Evolutionary conservation across 2,888 invertebrate genomes (phyloP).

Genomic region (Lasioglossum leucozonium): DNA sequence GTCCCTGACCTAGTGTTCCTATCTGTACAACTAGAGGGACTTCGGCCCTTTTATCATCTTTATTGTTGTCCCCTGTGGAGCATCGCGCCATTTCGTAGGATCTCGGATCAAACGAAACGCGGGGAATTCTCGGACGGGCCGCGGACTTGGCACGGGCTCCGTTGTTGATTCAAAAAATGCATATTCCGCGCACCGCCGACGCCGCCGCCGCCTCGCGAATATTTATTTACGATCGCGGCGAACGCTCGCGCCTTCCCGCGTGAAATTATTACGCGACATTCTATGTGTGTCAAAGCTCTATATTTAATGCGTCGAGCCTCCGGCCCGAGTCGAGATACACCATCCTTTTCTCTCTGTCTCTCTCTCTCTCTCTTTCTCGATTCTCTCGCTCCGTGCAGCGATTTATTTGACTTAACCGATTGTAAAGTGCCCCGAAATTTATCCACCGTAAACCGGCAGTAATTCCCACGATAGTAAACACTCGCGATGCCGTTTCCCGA

Average conservation of each 20-base stretch:
- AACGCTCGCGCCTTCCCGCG: conserved; percentile 5
- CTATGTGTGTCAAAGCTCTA: conserved; percentile 58
- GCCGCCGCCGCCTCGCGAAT: not conserved
- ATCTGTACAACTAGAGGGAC: not conserved
- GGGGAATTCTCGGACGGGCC: not conserved
- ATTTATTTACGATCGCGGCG: conserved; percentile 42
- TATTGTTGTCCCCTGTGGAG: not conserved
- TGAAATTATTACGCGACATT: conserved; percentile 46
- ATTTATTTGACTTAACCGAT: conserved; percentile 58
- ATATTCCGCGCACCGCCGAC: conserved; percentile 20
- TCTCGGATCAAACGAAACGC: not conserved
- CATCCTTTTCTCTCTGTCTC: not conserved
- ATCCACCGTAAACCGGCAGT: conserved; percentile 51
- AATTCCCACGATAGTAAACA: conserved; percentile 41
- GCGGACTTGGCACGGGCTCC: conserved; percentile 20
- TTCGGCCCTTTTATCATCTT: not conserved
- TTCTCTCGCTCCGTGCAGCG: conserved; percentile 8
- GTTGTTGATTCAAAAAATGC: conserved; percentile 9
- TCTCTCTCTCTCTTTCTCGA: not conserved
- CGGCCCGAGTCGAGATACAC: conserved; percentile 12
- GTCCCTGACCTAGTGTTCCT: not conserved
- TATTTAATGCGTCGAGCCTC: conserved; percentile 48
- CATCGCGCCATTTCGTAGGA: not conserved
- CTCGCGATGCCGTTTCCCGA: conserved; percentile 18
- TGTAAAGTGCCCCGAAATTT: conserved; percentile 49